Conservation (phyloP, 2,888 invertebrate species). For the Urechis unicinctus region DNA sequence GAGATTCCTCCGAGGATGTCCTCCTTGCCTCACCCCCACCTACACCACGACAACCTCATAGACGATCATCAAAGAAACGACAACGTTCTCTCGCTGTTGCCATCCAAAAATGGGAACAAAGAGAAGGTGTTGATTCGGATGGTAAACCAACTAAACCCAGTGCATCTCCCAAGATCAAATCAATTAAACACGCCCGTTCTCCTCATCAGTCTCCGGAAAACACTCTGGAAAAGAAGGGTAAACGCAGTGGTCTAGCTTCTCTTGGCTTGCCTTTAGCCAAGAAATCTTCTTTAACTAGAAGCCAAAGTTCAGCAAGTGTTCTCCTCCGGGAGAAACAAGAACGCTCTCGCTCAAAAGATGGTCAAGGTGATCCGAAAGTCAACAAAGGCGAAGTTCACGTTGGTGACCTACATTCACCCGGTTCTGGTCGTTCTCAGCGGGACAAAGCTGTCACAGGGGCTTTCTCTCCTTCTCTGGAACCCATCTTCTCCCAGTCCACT, state of each 20-base stretch:
- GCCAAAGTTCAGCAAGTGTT: background rate
- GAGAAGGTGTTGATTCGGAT: background rate
- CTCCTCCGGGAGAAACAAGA: background rate
- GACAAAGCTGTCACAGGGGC: background rate
- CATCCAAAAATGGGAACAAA: background rate
- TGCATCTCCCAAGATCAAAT: background rate
- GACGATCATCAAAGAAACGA: constrained; percentile 6
- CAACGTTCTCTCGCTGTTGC: background rate
- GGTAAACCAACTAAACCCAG: background rate
- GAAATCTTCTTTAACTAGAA: background rate
- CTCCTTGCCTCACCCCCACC: background rate
- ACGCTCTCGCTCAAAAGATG: background rate
- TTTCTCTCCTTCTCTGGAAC: constrained; percentile 9
- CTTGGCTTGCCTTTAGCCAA: background rate
- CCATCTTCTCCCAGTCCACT: constrained; percentile 14
- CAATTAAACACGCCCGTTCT: background rate
- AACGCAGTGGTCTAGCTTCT: background rate
- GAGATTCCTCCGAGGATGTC: constrained; percentile 3
- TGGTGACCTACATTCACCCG: no score
- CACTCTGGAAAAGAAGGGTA: background rate
- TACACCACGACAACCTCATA: background rate
- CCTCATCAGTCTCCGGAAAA: background rate
- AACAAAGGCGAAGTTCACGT: no score
- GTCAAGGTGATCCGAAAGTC: background rate
- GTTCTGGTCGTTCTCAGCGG: no score